Evolutionary conservation across 1,140 invertebrate genomes (phyloP), one percentile per base, ranked within the genome.

Genomic region (Holcopasites calliopsidis): DNA sequence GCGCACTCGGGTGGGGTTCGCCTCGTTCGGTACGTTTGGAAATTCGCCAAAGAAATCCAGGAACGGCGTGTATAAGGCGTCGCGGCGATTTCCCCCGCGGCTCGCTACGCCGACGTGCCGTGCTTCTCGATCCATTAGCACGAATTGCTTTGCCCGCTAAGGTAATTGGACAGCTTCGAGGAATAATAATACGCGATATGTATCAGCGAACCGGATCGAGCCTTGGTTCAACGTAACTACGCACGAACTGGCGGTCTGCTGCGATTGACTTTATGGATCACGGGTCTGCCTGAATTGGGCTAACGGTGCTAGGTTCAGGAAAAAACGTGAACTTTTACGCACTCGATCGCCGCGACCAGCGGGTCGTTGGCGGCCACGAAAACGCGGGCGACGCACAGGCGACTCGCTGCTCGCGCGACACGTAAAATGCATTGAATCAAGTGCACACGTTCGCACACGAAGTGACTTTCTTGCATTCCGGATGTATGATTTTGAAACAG

Each of bases 31-130:
- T 82, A 84, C 84, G 77, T 87, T 88, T 88, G 87, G 87, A 88
- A 84, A 85, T 87, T 76, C 72, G 87, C 87, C 89, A 89, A 87
- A 88, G 88, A 89, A 86, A 88, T 88, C 85, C 82, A 80, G 72
- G 72, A 84, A 83, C 83, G 83, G 68, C 76, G 65, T n/a, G n/a
- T n/a, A 47, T 58, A 26, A 44, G 71, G 55, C 62, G 77, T 71
- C 79, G 65, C 75, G 68, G 66, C 84, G 84, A 85, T 84, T 85
- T 84, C 77, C 79, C 83, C 65, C 58, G 76, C 52, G 77, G 77
- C 81, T 62, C 66, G 66, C 64, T 76, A 76, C 80, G 80, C 52
- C 70, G 55, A 54, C 65, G 71, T 70, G 65, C 80, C 52, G 57
- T 62, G 80, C 71, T 79, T 82, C 80, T 83, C 80, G 76, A 83